Percentiles rank a stretch among this genome's conserved stretches.
Conservation (phyloP, 1,140 invertebrate genomes). For the Ips nitidus region DNA sequence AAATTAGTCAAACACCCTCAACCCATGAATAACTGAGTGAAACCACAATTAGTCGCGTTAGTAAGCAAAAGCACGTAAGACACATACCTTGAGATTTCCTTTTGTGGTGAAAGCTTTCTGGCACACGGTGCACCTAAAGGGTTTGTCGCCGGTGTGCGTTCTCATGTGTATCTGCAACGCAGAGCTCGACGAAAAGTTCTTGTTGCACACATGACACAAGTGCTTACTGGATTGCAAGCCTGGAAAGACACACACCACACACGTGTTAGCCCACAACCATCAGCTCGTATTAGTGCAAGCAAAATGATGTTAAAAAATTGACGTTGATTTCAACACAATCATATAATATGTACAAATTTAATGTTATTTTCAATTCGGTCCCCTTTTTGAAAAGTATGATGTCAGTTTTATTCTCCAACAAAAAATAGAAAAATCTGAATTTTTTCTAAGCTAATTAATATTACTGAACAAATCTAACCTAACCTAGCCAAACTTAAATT, state of each 20-base stretch:
- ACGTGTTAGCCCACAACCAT: conserved; percentile 52
- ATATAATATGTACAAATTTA: no score
- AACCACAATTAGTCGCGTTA: conserved; percentile 37
- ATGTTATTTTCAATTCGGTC: no score
- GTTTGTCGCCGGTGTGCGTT: conserved; percentile 97
- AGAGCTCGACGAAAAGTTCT: conserved; percentile 95
- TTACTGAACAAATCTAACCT: no score
- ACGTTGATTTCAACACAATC: no score
- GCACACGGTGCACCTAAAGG: conserved; percentile 94
- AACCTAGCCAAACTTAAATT: no score
- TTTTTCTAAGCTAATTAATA: no score
- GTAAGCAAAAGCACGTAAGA: conserved; percentile 35
- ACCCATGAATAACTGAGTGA: neutral
- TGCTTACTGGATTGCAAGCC: conserved; percentile 72
- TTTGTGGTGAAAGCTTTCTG: conserved; percentile 97
- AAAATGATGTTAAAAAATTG: conserved; percentile 41
- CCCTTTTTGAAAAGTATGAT: no score
- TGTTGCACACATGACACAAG: conserved; percentile 94
- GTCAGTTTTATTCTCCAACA: no score
- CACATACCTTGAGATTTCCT: conserved; percentile 93
- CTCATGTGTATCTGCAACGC: conserved; percentile 97
- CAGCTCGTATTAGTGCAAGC: conserved; percentile 49
- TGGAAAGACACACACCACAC: conserved; percentile 52
- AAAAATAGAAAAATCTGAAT: no score
- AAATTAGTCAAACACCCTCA: neutral